Conservation (phyloP, 2,797 vertebrate genomes). For the Paramormyrops hopkinsi region DNA sequence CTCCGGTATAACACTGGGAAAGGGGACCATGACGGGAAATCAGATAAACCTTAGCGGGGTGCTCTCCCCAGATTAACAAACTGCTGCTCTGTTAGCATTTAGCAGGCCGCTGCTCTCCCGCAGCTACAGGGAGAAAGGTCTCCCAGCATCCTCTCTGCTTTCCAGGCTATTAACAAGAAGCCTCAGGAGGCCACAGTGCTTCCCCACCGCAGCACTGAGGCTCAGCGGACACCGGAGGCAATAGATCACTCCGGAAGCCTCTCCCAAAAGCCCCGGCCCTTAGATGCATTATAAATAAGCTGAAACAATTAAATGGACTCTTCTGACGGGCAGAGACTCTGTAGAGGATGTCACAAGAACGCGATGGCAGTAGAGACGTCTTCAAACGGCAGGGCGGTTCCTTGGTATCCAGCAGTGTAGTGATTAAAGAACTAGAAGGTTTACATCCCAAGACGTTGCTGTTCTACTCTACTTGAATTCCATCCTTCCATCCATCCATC, state of each 20-base stretch:
- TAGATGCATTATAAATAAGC: neutral
- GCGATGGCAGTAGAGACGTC: neutral
- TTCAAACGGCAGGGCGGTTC: neutral
- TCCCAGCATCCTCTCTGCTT: slow-evolving; percentile 15
- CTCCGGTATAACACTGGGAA: slow-evolving; percentile 6
- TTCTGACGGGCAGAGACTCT: neutral
- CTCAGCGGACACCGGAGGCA: neutral
- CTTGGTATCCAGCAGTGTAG: neutral
- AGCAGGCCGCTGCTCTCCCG: slow-evolving; percentile 8
- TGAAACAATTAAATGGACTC: neutral
- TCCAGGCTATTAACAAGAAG: neutral
- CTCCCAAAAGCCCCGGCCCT: neutral
- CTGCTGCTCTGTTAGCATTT: slow-evolving; percentile 22
- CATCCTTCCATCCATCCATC: neutral
- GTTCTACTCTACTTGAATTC: neutral
- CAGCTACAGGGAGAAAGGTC: slow-evolving; percentile 11
- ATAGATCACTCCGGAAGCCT: neutral
- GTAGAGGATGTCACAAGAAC: neutral
- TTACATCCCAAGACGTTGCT: neutral
- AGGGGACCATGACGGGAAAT: slow-evolving; percentile 18
- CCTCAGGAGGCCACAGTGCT: neutral
- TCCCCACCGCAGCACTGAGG: neutral
- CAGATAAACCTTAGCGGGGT: slow-evolving; percentile 18
- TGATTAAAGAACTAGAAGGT: neutral
- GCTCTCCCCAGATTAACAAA: slow-evolving; percentile 29